These are phyloP conservation scores for Apocrypta bakeri DNA, from an alignment of 1,140 invertebrate genomes.

Conservation along the genomic window DNA sequence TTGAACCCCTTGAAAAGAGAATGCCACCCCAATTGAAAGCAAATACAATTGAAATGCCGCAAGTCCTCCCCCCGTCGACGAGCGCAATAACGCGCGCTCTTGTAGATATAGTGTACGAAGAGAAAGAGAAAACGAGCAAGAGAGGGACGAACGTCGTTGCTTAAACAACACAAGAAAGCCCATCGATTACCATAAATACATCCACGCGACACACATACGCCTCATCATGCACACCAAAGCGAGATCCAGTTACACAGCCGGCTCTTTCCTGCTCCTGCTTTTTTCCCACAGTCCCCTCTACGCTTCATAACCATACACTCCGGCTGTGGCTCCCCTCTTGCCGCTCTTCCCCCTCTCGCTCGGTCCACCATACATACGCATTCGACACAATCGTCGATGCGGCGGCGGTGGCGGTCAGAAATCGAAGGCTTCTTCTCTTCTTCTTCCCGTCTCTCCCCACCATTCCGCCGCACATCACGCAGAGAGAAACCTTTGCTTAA, in stretches of 20 bases:
- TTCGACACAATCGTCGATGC: conserved; percentile 44
- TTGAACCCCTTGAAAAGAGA: background rate
- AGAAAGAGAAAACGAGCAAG: background rate
- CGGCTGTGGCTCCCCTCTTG: background rate
- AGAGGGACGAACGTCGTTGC: background rate
- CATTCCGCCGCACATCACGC: background rate
- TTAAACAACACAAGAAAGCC: conserved; percentile 30
- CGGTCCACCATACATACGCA: conserved; percentile 37
- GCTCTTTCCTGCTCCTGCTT: conserved; percentile 45
- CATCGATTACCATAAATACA: conserved; percentile 46
- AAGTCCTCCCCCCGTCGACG: background rate
- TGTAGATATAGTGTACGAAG: background rate
- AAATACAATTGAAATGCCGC: background rate
- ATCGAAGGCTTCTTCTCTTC: conserved; percentile 34
- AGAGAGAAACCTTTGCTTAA: conserved; percentile 30
- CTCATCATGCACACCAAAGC: conserved; percentile 4
- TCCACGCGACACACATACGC: conserved; percentile 42
- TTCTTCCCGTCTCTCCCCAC: background rate
- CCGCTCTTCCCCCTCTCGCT: background rate
- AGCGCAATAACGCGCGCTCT: background rate
- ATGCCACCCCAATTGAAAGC: background rate
- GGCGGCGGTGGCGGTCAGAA: conserved; percentile 35
- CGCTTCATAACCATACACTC: background rate
- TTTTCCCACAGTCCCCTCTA: conserved; percentile 49
- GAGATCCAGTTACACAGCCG: conserved; percentile 48